These are phyloP conservation scores for Mormyrus lacerda DNA, from an alignment of 2,113 vertebrate genomes.

Conservation along the genomic window DNA sequence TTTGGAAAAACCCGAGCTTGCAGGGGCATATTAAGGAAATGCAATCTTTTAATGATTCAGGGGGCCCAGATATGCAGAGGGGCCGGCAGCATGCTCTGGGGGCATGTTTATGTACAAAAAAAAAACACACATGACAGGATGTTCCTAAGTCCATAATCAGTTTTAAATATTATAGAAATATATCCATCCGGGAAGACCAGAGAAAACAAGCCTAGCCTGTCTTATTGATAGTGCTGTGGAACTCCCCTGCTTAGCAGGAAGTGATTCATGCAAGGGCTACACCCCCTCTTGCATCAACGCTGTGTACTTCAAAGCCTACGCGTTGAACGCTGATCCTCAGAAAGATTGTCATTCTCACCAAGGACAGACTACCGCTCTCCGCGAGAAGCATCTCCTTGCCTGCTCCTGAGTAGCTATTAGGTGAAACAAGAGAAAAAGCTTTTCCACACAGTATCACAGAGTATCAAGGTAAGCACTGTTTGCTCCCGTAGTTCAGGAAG, in stretches of 20 bases:
- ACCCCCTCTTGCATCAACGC: neutral
- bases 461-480: neutral
- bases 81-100: neutral
- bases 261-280: neutral
- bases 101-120: neutral
- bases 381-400: neutral
- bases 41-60: neutral
- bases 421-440: neutral
- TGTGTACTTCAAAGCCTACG: neutral
- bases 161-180: neutral
- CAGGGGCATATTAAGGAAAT: neutral
- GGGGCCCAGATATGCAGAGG: neutral
- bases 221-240: neutral
- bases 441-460: neutral
- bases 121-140: neutral
- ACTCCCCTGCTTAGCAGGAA: constrained; percentile 2
- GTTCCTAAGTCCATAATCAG: neutral
- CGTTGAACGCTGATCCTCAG: neutral
- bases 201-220: neutral
- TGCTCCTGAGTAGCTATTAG: neutral
- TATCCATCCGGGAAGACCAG: neutral
- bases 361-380: neutral
- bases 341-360: neutral
- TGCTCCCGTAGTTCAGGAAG: neutral
- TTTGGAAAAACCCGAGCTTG: neutral